Conservation (phyloP, 1,140 invertebrate genomes). For the Yoshiicerus persimilis region DNA sequence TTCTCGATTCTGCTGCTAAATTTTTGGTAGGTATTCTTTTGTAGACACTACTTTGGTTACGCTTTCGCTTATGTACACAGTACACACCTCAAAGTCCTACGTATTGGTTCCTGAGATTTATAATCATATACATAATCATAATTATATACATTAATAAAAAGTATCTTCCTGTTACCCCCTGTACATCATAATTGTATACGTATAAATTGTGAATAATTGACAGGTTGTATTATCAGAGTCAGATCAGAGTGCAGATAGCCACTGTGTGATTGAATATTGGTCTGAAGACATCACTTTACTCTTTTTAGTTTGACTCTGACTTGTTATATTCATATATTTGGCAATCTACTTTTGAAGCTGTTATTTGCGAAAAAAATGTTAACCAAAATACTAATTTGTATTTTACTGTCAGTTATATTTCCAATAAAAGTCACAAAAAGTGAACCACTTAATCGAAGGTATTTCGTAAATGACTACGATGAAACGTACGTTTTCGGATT, state of each 20-base stretch:
- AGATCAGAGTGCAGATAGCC: not conserved
- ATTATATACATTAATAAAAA: no score
- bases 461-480: not conserved
- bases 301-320: not conserved
- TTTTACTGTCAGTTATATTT: not conserved
- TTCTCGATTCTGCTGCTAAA: no score
- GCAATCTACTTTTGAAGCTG: not conserved
- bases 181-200: no score
- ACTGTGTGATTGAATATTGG: not conserved
- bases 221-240: not conserved
- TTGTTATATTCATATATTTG: not conserved
- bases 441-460: not conserved
- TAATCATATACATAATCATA: no score
- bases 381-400: not conserved
- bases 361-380: not conserved
- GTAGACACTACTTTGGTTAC: no score
- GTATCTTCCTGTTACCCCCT: no score
- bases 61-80: no score
- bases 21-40: no score
- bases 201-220: no score
- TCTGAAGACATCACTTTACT: not conserved
- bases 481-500: not conserved
- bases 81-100: no score
- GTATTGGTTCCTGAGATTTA: no score
- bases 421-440: not conserved